A percentile compares a stretch with the other conserved stretches of the same genome.
phyloP scores from a whole-genome alignment of 2,888 invertebrate species.

The Oscheius onirici region DNA sequence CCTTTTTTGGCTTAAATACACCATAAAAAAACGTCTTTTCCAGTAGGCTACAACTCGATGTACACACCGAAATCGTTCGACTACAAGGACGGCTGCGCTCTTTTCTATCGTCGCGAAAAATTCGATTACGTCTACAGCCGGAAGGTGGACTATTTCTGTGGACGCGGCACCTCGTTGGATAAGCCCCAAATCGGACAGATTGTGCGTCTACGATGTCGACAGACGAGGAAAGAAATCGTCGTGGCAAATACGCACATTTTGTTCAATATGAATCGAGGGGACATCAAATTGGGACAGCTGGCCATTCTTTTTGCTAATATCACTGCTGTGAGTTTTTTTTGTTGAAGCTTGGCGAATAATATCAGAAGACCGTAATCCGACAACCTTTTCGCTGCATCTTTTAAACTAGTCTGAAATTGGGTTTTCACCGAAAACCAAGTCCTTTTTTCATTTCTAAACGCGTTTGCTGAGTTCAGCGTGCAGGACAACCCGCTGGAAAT shows the following conservation, averaged over 20 bases:
- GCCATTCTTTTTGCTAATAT: conserved; percentile 86
- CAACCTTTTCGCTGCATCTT: too few species aligned
- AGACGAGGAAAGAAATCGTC: conserved; percentile 75
- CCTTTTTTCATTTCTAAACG: not conserved
- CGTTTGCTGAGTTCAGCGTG: too few species aligned
- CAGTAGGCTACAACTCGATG: conserved; percentile 40
- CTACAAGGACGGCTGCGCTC: conserved; percentile 87
- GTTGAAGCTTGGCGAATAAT: too few species aligned
- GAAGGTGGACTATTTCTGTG: conserved; percentile 80
- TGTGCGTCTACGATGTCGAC: conserved; percentile 40
- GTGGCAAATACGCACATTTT: conserved; percentile 93
- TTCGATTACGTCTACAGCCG: conserved; percentile 80
- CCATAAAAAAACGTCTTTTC: too few species aligned
- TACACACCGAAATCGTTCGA: conserved; percentile 74
- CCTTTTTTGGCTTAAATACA: too few species aligned
- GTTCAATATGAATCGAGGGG: conserved; percentile 88
- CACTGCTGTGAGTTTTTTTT: conserved; percentile 77
- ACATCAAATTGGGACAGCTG: conserved; percentile 88
- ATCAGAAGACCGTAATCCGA: too few species aligned
- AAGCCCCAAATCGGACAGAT: conserved; percentile 61
- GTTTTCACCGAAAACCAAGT: not conserved
- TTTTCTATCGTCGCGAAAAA: conserved; percentile 79
- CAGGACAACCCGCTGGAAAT: too few species aligned
- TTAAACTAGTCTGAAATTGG: too few species aligned
- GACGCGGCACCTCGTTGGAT: conserved; percentile 44